These are phyloP conservation scores for Chrysodeixis includens DNA, from an alignment of 2,888 invertebrate genomes.

Conservation along the genomic window DNA sequence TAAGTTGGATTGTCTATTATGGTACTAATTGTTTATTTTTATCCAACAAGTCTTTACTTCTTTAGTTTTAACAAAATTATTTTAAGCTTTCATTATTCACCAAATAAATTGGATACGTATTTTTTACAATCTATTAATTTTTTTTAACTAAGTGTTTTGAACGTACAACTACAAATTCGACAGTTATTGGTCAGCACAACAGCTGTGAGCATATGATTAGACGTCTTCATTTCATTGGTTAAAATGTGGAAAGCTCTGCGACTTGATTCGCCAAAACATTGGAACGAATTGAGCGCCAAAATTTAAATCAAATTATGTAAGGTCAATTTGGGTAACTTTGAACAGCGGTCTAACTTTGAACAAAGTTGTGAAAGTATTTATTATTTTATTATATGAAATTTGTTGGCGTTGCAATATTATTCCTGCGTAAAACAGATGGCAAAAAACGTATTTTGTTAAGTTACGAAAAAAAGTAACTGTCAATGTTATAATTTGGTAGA, in stretches of 20 bases:
- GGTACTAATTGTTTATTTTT: neutral
- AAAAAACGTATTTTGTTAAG: too few species aligned
- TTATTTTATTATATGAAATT: too few species aligned
- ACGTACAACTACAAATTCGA: slow-evolving; percentile 21
- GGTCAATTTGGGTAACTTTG: too few species aligned
- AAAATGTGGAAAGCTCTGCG: neutral
- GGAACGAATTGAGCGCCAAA: slow-evolving; percentile 36
- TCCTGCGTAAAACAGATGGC: too few species aligned
- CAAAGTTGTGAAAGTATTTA: too few species aligned
- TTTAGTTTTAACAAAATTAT: neutral
- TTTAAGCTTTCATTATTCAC: neutral
- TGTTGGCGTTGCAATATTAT: too few species aligned
- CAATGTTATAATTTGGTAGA: too few species aligned
- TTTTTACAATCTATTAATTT: neutral
- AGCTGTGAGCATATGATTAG: slow-evolving; percentile 68
- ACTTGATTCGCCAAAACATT: slow-evolving; percentile 26
- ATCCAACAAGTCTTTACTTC: neutral
- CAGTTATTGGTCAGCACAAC: slow-evolving; percentile 61
- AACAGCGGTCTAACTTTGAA: too few species aligned
- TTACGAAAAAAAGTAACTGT: too few species aligned
- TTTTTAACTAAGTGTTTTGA: slow-evolving; percentile 39
- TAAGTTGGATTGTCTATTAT: neutral
- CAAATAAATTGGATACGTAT: neutral
- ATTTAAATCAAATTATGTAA: slow-evolving; percentile 31
- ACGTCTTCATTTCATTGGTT: slow-evolving; percentile 59